Conservation (phyloP, 2,113 vertebrate species). For the Pica pica region DNA sequence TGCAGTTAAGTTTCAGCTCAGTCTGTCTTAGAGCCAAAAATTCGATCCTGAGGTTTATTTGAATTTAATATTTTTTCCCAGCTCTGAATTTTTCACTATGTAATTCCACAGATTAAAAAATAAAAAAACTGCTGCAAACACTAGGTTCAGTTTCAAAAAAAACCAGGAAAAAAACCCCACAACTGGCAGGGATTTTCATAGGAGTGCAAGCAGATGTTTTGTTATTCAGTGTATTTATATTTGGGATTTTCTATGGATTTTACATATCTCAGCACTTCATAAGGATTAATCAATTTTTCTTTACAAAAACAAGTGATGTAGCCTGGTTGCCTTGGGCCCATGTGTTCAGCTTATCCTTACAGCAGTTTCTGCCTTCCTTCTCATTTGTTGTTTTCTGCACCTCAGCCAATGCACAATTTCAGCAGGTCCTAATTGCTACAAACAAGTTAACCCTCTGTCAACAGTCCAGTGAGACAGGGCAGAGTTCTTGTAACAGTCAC, state of each 20-base stretch:
- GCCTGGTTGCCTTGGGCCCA: background rate
- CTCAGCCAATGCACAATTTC: background rate
- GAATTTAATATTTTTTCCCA: background rate
- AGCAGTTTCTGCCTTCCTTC: background rate
- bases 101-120: background rate
- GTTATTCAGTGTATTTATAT: background rate
- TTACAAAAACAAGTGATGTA: background rate
- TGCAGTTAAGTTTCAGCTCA: background rate
- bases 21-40: background rate
- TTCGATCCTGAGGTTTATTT: background rate
- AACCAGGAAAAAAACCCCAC: accelerated
- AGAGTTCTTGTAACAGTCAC: background rate
- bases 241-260: background rate
- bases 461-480: background rate
- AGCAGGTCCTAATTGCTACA: background rate
- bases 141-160: background rate
- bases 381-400: background rate
- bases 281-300: conserved; percentile 1
- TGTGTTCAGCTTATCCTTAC: background rate
- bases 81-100: background rate
- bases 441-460: background rate
- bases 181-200: background rate
- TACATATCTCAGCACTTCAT: background rate
- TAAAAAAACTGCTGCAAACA: background rate
- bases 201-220: background rate